Percentiles rank a stretch among this genome's conserved stretches.
phyloP scores from a whole-genome alignment of 2,888 invertebrate genomes.

The Seladonia tumulorum region DNA sequence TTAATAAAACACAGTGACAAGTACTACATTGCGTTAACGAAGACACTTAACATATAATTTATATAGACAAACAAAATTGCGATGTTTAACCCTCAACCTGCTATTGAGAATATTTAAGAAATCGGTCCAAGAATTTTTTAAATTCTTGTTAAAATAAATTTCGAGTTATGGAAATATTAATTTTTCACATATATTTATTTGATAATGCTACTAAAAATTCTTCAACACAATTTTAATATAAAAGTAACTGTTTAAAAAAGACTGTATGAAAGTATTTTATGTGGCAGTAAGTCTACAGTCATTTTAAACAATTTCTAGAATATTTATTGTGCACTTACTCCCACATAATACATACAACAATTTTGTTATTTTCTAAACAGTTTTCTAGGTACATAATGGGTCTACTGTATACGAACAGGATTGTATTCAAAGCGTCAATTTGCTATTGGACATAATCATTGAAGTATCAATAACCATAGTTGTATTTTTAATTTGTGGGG shows the following conservation, averaged over 20 bases:
- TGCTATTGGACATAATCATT: background rate
- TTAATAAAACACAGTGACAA: background rate
- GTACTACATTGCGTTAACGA: background rate
- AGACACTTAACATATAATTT: background rate
- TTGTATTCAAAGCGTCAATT: background rate
- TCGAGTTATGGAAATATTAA: background rate
- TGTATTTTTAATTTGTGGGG: background rate
- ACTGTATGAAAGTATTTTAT: background rate
- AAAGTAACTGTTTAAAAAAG: background rate
- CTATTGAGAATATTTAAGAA: background rate
- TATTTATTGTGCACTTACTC: too few relatives aligned
- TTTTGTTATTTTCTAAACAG: background rate
- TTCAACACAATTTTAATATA: background rate
- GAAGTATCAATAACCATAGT: background rate
- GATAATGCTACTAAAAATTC: too few relatives aligned
- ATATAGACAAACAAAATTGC: background rate
- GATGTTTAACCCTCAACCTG: background rate
- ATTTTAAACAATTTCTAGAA: too few relatives aligned
- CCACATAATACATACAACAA: background rate
- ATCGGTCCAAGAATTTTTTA: background rate
- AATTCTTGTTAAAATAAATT: background rate
- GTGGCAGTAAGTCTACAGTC: too few relatives aligned
- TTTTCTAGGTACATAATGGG: too few relatives aligned
- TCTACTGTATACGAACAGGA: background rate
- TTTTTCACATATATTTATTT: background rate